Evolutionary conservation across 2,888 invertebrate genomes (phyloP).

Genomic region (Salticus scenicus): DNA sequence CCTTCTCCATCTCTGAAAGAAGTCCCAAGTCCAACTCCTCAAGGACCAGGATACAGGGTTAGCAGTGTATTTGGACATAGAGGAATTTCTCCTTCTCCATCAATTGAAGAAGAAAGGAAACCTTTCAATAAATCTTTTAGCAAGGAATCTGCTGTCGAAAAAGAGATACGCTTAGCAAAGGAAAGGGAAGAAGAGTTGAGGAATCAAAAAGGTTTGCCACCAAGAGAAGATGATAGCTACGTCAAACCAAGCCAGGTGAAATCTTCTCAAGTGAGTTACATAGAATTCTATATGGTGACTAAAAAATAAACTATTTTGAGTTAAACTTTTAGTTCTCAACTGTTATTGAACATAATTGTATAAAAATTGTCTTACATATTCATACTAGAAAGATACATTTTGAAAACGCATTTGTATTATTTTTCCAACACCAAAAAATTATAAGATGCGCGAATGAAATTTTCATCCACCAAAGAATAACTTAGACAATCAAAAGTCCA

Average conservation of each 20-base stretch:
- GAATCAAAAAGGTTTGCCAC: constrained; percentile 64
- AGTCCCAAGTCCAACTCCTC: constrained; percentile 10
- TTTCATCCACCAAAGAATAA: too few relatives aligned
- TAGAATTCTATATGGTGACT: too few relatives aligned
- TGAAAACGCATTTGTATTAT: too few relatives aligned
- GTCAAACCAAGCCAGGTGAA: constrained; percentile 63
- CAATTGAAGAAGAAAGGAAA: constrained; percentile 47
- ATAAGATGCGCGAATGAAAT: too few relatives aligned
- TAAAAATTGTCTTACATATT: too few relatives aligned
- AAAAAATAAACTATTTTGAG: too few relatives aligned
- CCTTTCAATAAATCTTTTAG: constrained; percentile 17
- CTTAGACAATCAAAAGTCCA: too few relatives aligned
- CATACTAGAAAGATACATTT: too few relatives aligned
- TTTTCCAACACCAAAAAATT: too few relatives aligned
- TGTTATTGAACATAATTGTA: too few relatives aligned
- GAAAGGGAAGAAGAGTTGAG: constrained; percentile 78
- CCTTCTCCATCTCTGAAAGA: constrained; percentile 7
- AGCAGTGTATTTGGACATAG: constrained; percentile 66
- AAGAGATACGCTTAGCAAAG: constrained; percentile 78
- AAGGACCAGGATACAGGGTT: constrained; percentile 47
- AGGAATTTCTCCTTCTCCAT: constrained; percentile 15
- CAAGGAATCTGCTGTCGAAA: constrained; percentile 78
- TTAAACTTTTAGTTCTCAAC: too few relatives aligned
- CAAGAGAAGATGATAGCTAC: constrained; percentile 53
- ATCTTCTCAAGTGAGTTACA: constrained; percentile 39